phyloP scores from a whole-genome alignment of 2,797 vertebrate genomes.

The Anas acuta region DNA sequence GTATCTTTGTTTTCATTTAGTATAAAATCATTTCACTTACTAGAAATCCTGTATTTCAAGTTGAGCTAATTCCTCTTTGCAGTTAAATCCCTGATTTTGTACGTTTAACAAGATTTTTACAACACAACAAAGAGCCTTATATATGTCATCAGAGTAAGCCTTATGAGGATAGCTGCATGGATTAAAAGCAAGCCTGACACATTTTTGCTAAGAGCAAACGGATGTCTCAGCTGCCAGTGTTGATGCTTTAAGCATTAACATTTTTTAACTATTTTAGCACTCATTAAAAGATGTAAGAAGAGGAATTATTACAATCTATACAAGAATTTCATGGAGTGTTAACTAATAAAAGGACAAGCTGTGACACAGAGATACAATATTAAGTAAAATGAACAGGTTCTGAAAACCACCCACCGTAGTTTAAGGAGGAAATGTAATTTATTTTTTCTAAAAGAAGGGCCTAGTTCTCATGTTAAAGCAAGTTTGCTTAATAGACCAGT shows the following conservation, averaged over 20 bases:
- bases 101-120: neutral
- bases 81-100: neutral
- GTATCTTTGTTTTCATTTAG: neutral
- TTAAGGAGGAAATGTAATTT: neutral
- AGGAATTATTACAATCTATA: neutral
- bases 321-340: neutral
- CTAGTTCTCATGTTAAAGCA: neutral
- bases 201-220: slow-evolving; percentile 29
- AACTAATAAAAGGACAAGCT: neutral
- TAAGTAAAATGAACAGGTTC: neutral
- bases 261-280: slow-evolving; percentile 1
- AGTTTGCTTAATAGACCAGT: neutral
- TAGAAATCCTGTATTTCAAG: neutral
- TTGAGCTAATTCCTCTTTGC: neutral
- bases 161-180: neutral
- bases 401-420: neutral
- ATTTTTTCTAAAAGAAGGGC: neutral
- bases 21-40: accelerated
- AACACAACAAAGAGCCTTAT: neutral
- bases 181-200: slow-evolving; percentile 21
- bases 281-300: neutral
- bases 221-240: slow-evolving; percentile 14
- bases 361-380: neutral
- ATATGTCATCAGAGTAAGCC: slow-evolving; percentile 13
- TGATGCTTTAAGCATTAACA: neutral